Evolutionary conservation across 2,797 vertebrate species (phyloP).

Genomic region (Sebastiscus tertius): DNA sequence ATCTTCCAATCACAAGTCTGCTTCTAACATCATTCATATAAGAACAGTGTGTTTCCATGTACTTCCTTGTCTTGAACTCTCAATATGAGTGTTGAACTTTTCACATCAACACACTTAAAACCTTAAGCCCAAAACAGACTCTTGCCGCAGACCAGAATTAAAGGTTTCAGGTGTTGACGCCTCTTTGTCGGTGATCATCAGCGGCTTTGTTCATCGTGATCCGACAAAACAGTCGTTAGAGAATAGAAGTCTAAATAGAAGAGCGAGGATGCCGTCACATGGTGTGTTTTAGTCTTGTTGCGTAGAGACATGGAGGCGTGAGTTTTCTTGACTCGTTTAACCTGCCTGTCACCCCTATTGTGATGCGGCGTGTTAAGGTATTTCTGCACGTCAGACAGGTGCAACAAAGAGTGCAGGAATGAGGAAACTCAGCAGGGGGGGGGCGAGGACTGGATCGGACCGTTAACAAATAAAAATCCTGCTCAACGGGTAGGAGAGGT

Average conservation of each 20-base stretch:
- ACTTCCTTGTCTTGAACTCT: constrained; percentile 17
- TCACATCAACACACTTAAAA: neutral
- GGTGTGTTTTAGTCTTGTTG: constrained; percentile 32
- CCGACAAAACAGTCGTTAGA: constrained; percentile 28
- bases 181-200: constrained; percentile 13
- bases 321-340: constrained; percentile 55
- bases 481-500: constrained; percentile 73
- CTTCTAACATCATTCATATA: neutral
- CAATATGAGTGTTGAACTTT: constrained; percentile 24
- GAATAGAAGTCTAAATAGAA: constrained; percentile 7
- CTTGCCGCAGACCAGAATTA: neutral
- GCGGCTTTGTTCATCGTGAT: constrained; percentile 39
- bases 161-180: constrained; percentile 22
- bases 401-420: constrained; percentile 81
- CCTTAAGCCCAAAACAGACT: constrained; percentile 18
- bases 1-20: neutral
- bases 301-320: neutral
- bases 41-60: neutral
- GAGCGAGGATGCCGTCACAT: constrained; percentile 14
- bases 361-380: constrained; percentile 48
- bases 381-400: constrained; percentile 37
- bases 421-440: constrained; percentile 82
- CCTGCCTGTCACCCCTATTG: constrained; percentile 69
- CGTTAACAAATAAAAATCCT: constrained; percentile 81
- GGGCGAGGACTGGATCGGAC: constrained; percentile 64